A percentile compares a stretch with the other conserved stretches of the same genome.
phyloP scores from a whole-genome alignment of 1,140 invertebrate species.

The Nautilus pompilius region DNA sequence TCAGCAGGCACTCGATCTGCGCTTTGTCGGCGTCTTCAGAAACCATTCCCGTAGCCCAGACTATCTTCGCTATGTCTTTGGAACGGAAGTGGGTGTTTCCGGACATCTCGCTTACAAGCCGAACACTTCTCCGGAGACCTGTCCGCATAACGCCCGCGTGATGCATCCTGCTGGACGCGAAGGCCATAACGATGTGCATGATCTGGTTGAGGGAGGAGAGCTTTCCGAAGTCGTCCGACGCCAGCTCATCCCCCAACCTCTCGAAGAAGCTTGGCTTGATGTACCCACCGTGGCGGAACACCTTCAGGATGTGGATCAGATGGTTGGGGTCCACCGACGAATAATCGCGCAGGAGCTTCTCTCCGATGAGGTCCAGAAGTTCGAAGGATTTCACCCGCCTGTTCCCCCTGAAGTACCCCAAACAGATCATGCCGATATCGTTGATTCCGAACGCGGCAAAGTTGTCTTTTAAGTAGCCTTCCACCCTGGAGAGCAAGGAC shows the following conservation, averaged over 20 bases:
- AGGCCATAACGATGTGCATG: constrained; percentile 4
- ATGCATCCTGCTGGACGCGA: not conserved
- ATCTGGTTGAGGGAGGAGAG: not conserved
- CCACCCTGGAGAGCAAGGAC: not conserved
- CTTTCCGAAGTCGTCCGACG: not conserved
- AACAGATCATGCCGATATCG: not conserved
- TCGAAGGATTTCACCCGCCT: not conserved
- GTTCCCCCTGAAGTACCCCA: constrained; percentile 6
- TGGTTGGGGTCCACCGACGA: not conserved
- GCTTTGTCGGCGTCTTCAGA: not conserved
- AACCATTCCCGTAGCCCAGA: constrained; percentile 1
- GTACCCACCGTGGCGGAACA: not conserved
- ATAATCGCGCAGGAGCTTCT: not conserved
- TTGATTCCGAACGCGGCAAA: not conserved
- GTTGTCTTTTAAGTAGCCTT: not conserved
- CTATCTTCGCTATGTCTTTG: constrained; percentile 1
- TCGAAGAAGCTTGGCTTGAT: constrained; percentile 2
- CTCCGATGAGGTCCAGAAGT: not conserved
- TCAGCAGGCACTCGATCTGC: not conserved
- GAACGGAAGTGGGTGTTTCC: not conserved
- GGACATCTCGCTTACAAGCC: not conserved
- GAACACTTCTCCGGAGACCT: not conserved
- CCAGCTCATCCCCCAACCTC: not conserved
- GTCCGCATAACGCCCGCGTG: not conserved
- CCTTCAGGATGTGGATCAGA: not conserved